Base-by-base conservation (phyloP, 2,113 vertebrate species). In the Todiramphus chloris region DNA sequence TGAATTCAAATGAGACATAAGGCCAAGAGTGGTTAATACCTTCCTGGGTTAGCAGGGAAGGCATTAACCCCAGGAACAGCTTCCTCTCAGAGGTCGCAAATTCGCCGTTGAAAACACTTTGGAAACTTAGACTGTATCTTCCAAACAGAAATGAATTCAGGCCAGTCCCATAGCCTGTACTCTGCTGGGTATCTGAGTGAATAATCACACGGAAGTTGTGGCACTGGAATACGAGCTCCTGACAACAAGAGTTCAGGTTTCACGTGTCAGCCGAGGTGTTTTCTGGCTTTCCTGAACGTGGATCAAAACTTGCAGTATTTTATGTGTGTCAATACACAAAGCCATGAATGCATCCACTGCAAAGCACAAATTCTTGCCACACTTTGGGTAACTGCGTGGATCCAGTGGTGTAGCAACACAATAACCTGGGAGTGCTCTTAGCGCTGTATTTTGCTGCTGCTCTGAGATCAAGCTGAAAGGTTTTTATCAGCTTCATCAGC, bases 191-290 rank as follows among this genome's bases (percentile, higher is more conserved):
- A n/a, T 55, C 48, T 41, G 77, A 50, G 30, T 14, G 41, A 66
- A 30, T 46, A 58, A 83, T 28, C 62, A 27, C 16, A 33, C 0
- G 0, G 44, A 62, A 77, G 21, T 33, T 44, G 30, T 1, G 8
- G 24, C 77, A 48, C 48, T 66, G 53, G 58, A 58, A 79, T 37
- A 83, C 0, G 10, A 27, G n/a, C 20, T 37, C 35, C 67, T 80
- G 84, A 83, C 28, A 37, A 35, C 24, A 41, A 17, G 35, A 69
- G 23, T 39, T 83, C 60, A 63, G 37, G 76, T 82, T 87, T 75
- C 48, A 27, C 53, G 30, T 74, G 79, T 46, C 86, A 83, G 76
- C 31, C 64, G 86, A 75, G 53, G 48, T 35, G 20, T 56, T 73
- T 81, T 87, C 77, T 81, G 66, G 17, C 51, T 91, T 89, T 73